Base-by-base conservation (phyloP, 92 coral and sea anemone genomes). In the Virgularia gustaviana region DNA sequence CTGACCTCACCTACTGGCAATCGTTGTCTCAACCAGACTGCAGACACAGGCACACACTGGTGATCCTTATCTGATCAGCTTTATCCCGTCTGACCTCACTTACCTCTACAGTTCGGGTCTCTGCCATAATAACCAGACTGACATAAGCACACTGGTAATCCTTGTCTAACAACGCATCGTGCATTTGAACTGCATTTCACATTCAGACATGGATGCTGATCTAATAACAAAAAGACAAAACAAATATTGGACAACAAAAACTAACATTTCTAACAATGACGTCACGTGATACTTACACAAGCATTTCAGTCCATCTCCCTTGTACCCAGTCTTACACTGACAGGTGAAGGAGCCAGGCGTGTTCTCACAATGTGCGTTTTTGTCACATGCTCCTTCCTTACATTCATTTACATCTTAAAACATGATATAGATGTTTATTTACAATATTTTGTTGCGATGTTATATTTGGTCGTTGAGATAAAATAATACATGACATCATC, bases 61-160 rank as follows among this genome's bases (percentile, higher is more conserved):
- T n/a, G n/a, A n/a, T n/a, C n/a, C n/a, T n/a, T n/a, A n/a, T n/a
- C n/a, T n/a, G n/a, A n/a, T n/a, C n/a, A n/a, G n/a, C n/a, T n/a
- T n/a, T n/a, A n/a, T n/a, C n/a, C n/a, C n/a, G n/a, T n/a, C n/a
- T n/a, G n/a, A n/a, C n/a, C n/a, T n/a, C n/a, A n/a, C 31, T 22
- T 49, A 68, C 75, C 75, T 68, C n/a, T 49, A 28, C 75, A 68
- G 47, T 18, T 49, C 7, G 49, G 35, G 7, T 61, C 75, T 49
- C 34, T 49, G 19, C 96, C 96, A 57, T 86, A 85, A 57, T 89
- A 94, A 9, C 99, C 99, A 8, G 75, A 78, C 23, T 79, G 70
- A 70, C 99, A 89, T 4, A 78, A 88, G 58, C 99, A 94, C 6
- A 60, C 65, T 27, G 82, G 88, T 23, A 86, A 51, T 6, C 95